These are phyloP conservation scores for Tylochromis polylepis DNA, from an alignment of 2,113 vertebrate genomes.

Conservation along the genomic window DNA sequence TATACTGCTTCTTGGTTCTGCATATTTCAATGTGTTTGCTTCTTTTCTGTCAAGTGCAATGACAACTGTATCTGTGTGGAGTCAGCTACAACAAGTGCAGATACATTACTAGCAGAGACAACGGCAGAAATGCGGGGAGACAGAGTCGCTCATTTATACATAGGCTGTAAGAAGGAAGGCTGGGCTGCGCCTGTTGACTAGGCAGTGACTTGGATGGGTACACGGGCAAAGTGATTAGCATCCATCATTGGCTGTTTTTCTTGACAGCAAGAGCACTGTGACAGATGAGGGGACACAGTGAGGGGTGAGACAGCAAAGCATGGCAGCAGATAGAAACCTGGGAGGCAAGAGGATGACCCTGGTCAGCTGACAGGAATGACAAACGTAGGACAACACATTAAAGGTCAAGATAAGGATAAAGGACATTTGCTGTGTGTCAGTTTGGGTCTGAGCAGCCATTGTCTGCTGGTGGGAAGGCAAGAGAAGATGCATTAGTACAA, in stretches of 20 bases:
- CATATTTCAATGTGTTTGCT: neutral
- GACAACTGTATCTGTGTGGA: neutral
- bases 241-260: conserved; percentile 62
- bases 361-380: neutral
- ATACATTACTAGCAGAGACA: neutral
- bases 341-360: neutral
- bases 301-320: conserved; percentile 27
- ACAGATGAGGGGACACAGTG: conserved; percentile 51
- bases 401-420: conserved; percentile 18
- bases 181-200: neutral
- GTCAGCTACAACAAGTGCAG: neutral
- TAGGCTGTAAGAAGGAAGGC: neutral
- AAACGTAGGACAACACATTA: neutral
- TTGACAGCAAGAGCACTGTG: conserved; percentile 32
- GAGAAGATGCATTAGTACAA: neutral
- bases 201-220: conserved; percentile 1
- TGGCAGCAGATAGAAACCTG: conserved; percentile 1
- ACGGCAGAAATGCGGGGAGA: neutral
- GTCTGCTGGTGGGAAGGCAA: neutral
- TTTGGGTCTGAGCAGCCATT: neutral
- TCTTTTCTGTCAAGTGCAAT: neutral
- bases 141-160: conserved; percentile 4
- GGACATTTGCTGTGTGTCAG: neutral
- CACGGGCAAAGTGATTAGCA: conserved; percentile 58
- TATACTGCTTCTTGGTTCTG: neutral